Conservation (phyloP, 2,888 invertebrate genomes). For the Apamea crenata region DNA sequence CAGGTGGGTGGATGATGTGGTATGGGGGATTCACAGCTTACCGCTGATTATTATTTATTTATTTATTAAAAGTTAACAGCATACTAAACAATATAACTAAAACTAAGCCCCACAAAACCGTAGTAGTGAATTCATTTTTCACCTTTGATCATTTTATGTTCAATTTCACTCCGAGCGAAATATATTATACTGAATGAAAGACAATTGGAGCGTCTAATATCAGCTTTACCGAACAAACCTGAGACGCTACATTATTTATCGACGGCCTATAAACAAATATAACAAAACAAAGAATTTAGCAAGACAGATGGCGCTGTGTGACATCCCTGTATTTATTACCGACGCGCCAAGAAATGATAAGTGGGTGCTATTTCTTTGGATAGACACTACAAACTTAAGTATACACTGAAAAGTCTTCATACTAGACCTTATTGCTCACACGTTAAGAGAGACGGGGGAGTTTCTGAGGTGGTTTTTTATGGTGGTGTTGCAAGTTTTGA, state of each 20-base stretch:
- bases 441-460: neutral
- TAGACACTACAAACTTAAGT: constrained; percentile 48
- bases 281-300: constrained; percentile 68
- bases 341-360: constrained; percentile 69
- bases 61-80: too few species aligned
- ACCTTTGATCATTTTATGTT: neutral
- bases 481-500: constrained; percentile 55
- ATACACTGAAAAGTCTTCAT: neutral
- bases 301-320: constrained; percentile 72
- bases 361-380: constrained; percentile 73
- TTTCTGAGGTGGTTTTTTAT: neutral
- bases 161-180: neutral
- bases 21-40: neutral
- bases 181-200: neutral
- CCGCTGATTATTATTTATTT: neutral
- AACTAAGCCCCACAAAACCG: too few species aligned
- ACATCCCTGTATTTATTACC: constrained; percentile 70
- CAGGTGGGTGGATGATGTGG: too few species aligned
- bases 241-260: constrained; percentile 65
- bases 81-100: too few species aligned
- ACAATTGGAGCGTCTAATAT: neutral
- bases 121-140: neutral
- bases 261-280: constrained; percentile 69
- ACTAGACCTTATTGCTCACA: constrained; percentile 28
- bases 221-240: constrained; percentile 47